These are phyloP conservation scores for Fissipunctia ypsillon DNA, from an alignment of 2,888 invertebrate species.

Conservation along the genomic window DNA sequence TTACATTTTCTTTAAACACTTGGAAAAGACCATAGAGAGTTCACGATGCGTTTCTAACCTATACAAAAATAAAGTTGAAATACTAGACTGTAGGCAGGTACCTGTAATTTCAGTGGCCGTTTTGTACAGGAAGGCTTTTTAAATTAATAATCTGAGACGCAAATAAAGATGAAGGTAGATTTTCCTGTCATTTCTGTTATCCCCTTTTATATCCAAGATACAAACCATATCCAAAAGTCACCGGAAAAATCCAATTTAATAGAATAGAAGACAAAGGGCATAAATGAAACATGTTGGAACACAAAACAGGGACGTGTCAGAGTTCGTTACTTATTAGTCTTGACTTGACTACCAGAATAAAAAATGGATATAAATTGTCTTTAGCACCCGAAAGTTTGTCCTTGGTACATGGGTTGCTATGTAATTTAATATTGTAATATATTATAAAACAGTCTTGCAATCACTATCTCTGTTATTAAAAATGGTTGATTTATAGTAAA, in stretches of 20 bases:
- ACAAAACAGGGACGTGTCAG: constrained; percentile 18
- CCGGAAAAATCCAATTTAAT: constrained; percentile 11
- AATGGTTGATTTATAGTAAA: no score
- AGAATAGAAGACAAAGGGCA: not conserved
- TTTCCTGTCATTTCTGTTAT: not conserved
- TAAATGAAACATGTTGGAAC: constrained; percentile 5
- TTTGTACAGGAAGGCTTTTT: not conserved
- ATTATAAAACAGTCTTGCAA: not conserved
- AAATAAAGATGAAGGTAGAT: constrained; percentile 6
- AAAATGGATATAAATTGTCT: constrained; percentile 1
- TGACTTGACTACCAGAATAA: constrained; percentile 8
- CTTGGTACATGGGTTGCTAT: not conserved
- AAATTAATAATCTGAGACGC: not conserved
- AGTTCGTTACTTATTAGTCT: not conserved
- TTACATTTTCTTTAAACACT: not conserved
- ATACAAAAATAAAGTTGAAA: not conserved
- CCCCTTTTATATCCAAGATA: not conserved
- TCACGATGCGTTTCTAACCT: not conserved
- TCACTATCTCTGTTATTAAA: not conserved
- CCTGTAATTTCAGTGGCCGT: not conserved
- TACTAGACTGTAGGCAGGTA: not conserved
- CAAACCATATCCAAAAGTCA: not conserved
- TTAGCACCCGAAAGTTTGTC: not conserved
- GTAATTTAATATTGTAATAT: not conserved
- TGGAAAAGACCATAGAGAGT: not conserved